Percentiles rank a stretch among this genome's conserved stretches.
phyloP scores from a whole-genome alignment of 2,888 invertebrate species.

The Lithophane semibrunnea region DNA sequence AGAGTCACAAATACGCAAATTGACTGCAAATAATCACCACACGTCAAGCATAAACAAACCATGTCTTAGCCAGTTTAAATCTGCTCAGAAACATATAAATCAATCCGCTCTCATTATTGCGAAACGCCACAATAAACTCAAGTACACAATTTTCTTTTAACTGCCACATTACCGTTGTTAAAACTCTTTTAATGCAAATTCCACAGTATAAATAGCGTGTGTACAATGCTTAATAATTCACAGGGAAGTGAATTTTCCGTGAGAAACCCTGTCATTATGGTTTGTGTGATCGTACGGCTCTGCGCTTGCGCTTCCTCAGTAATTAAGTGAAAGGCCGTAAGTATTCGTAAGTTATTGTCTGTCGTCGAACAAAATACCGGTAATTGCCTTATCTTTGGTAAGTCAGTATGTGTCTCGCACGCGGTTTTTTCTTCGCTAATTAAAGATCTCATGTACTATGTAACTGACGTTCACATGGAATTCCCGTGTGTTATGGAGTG shows the following conservation, averaged over 20 bases:
- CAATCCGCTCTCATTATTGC: slow-evolving; percentile 15
- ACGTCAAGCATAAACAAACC: background rate
- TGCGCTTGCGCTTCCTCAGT: slow-evolving; percentile 48
- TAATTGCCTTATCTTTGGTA: slow-evolving; percentile 57
- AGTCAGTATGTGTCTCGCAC: slow-evolving; percentile 14
- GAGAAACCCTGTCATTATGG: slow-evolving; percentile 59
- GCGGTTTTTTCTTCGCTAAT: slow-evolving; percentile 36
- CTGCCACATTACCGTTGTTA: slow-evolving; percentile 37
- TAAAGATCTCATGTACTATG: slow-evolving; percentile 30
- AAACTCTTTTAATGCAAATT: slow-evolving; percentile 47
- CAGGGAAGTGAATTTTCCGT: slow-evolving; percentile 65
- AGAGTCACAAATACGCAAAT: background rate
- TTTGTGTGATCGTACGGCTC: slow-evolving; percentile 45
- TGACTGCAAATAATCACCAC: background rate
- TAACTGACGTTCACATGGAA: slow-evolving; percentile 18
- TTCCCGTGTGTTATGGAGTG: slow-evolving; percentile 35
- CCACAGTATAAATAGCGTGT: slow-evolving; percentile 46
- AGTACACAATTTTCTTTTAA: slow-evolving; percentile 36
- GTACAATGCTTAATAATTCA: slow-evolving; percentile 55
- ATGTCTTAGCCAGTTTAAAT: background rate
- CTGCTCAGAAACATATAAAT: slow-evolving; percentile 36
- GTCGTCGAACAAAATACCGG: slow-evolving; percentile 54
- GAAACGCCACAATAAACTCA: slow-evolving; percentile 23
- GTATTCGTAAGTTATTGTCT: slow-evolving; percentile 50
- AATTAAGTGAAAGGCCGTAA: slow-evolving; percentile 64